phyloP scores from a whole-genome alignment of 2,113 vertebrate genomes.

The Orycteropus afer region DNA sequence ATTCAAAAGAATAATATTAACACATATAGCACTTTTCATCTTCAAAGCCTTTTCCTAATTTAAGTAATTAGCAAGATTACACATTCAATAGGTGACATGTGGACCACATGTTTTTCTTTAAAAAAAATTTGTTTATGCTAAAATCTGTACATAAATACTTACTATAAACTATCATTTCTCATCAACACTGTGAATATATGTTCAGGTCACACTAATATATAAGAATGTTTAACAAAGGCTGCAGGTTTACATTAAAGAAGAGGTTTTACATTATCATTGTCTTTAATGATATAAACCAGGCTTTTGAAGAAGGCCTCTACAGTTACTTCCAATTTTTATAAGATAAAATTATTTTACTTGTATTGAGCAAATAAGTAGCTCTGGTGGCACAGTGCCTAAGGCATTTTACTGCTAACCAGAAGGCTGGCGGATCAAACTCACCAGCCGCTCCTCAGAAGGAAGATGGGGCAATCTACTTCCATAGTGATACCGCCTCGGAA shows the following conservation, averaged over 20 bases:
- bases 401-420: no score
- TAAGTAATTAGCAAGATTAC: conserved; percentile 62
- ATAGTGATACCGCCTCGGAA: no score
- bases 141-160: not conserved
- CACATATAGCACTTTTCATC: conserved; percentile 20
- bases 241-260: not conserved
- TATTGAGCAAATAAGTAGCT: conserved; percentile 19
- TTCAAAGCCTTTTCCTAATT: conserved; percentile 65
- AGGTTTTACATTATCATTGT: not conserved
- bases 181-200: not conserved
- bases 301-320: conserved; percentile 31
- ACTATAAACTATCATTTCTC: not conserved
- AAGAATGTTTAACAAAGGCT: not conserved
- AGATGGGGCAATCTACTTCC: no score
- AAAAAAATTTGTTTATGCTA: not conserved
- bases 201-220: not conserved
- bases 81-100: not conserved
- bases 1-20: conserved; percentile 51
- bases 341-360: conserved; percentile 37
- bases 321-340: conserved; percentile 34
- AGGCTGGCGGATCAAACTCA: no score
- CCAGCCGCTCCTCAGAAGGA: no score
- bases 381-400: no score
- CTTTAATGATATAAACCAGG: not conserved
- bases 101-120: not conserved